Base-by-base conservation (phyloP, 2,113 vertebrate genomes). In the Halichoerus grypus region DNA sequence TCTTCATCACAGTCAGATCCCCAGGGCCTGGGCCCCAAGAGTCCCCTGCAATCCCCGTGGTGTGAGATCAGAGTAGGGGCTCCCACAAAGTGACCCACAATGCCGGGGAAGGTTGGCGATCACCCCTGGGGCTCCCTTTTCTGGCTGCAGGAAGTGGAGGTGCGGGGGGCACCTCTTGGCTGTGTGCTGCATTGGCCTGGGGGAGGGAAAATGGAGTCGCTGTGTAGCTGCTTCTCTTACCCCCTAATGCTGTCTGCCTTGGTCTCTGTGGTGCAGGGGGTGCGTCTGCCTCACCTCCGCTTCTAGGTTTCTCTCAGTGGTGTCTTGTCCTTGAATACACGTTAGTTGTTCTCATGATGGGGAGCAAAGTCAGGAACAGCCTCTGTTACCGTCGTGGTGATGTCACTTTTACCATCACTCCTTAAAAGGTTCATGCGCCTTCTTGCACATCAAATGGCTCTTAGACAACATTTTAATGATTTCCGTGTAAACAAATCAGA, bases 401-500 rank as follows among this genome's bases (percentile, higher is more conserved):
- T 11, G 14, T 10, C 49, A 53, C 28, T 51, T 79, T 53, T 79
- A 97, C 84, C 59, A 83, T 36, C 72, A 88, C n/a, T 81, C 94
- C 95, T 91, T 87, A 88, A 96, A 97, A 94, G 92, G 87, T 88
- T 96, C 31, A 22, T n/a, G 81, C 90, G 83, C 55, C 84, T 97
- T 97, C 90, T 74, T 96, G 80, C 74, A 96, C 96, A 95, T 98
- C 97, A 97, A 97, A 96, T 92, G 59, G 49, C 92, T 97, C 94
- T 95, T 82, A 69, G 69, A 94, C 97, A 96, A 96, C 76, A 88
- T 97, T 96, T 97, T 97, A 98, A 97, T 97, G 95, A 97, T 98
- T 97, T 97, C 92, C 21, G 24, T 96, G 71, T 98, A 98, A 97
- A 98, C 11, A 33, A 97, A 96, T 96, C 94, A 97, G 94, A 98